Base-by-base conservation (phyloP, 2,888 invertebrate genomes). In the Trichogramma dendrolimi region DNA sequence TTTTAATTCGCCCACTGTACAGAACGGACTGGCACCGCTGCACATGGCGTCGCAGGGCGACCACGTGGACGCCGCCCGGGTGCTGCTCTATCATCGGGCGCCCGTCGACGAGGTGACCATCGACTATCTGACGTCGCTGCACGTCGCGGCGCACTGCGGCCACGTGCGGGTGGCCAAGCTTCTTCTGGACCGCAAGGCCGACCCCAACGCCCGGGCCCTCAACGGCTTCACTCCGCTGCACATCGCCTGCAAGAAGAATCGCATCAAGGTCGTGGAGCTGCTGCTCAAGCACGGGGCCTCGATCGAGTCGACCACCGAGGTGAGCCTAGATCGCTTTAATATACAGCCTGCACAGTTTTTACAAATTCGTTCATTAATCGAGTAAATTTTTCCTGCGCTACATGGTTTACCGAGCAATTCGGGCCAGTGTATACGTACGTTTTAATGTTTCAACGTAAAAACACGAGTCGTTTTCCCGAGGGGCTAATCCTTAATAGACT, bases 21-120 rank as follows among this genome's bases (percentile, higher is more conserved):
- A 90, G 87, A 92, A 92, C 76, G 92, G 97, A 10, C 82, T 98
- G 69, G 93, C 96, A n/a, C 96, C 97, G 48, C 84, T 98, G 69
- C 98, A 98, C 82, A 98, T 98, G 97, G 94, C 97, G 64, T 94
- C 96, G 57, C 97, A 98, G 81, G 98, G 98, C 66, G 97, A 99
- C 81, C 97, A 98, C 79, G 95, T 96, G 68, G 96, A 96, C 80
- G 94, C 96, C 63, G 97, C 97, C 5, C 85, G 94, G 58, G 91
- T 95, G 56, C 84, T 98, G 6, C 85, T 98, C 8, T 87, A 92
- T 70, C 93, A 96, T 79, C 92, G 95, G 68, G 96, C 97, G 2
- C 94, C 95, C n/a, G 96, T 98, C 55, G 97, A 98, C 82, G 98
- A 98, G 82, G 96, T 98, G 67, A 98, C 97, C 0, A 95, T 97